Base-by-base conservation (phyloP, 2,888 invertebrate genomes). In the Punctoribates punctum region DNA sequence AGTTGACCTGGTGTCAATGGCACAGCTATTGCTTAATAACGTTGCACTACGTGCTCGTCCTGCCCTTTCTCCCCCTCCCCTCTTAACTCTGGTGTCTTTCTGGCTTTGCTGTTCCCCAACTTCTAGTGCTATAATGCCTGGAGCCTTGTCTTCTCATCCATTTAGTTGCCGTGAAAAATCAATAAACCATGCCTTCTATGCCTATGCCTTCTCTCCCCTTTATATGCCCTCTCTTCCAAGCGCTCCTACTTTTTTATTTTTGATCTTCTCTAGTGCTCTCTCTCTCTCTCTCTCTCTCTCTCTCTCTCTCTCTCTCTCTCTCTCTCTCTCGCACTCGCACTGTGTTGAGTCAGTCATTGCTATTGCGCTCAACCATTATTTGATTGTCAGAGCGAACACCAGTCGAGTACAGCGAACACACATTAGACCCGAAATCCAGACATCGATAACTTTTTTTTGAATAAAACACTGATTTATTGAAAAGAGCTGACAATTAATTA, bases 111-210 rank as follows among this genome's bases (percentile, higher is more conserved):
- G 6, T 73, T 57, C 73, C 73, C 57, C 48, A 34, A 48, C 20
- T 27, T 51, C 48, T 34, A 73, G 54, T 48, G 73, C 73, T 54
- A 51, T 34, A 57, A 29, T 57, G 73, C 73, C 73, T 67, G 25
- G 17, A 46, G 74, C 74, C 74, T 9, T 74, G 74, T 65, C 74
- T 70, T 70, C 57, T 72, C 78, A 67, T 67, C 34, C 67, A 67
- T 67, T 67, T 67, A 67, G 38, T 67, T 67, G 67, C 67, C 67
- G 67, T 67, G 38, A 67, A 67, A 67, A 67, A 67, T 67, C 67
- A 67, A 67, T 67, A 67, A 67, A 67, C 34, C 67, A 67, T 67
- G 67, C 67, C 38, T 67, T 67, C 46, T 48, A 48, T 48, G 46
- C 46, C 46, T 48, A 62, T 62, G 29, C 29, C 29, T 62, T 38